Evolutionary conservation across 2,113 vertebrate genomes (phyloP).

Genomic region (Mionectes macconnelli): DNA sequence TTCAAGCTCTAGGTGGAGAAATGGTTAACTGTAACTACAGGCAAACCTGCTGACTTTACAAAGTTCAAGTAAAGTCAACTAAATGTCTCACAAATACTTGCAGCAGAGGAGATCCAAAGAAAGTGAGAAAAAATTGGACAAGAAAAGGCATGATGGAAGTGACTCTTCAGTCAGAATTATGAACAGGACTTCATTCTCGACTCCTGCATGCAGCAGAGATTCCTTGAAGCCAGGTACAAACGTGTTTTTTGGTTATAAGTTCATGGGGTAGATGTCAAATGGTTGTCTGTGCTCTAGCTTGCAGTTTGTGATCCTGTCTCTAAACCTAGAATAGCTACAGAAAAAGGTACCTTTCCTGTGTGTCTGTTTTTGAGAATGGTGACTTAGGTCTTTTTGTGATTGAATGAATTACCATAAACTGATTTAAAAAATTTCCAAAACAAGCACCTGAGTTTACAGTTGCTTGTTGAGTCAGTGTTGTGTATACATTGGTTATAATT

Average conservation of each 20-base stretch:
- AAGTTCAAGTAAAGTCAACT: neutral
- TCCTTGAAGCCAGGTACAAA: constrained; percentile 59
- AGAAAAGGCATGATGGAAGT: constrained; percentile 27
- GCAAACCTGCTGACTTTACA: neutral
- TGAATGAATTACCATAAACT: neutral
- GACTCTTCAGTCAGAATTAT: neutral
- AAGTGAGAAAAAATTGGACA: constrained; percentile 46
- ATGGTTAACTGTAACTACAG: neutral
- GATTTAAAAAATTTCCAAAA: neutral
- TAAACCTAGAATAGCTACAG: neutral
- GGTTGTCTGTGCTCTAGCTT: neutral
- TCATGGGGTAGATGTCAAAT: neutral
- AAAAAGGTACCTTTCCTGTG: neutral
- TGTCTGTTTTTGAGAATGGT: neutral
- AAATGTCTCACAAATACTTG: constrained; percentile 16
- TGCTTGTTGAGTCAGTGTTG: neutral
- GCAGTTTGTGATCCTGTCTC: neutral
- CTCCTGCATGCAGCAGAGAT: neutral
- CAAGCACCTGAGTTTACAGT: neutral
- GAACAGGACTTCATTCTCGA: neutral
- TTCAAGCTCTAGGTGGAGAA: neutral
- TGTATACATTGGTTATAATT: neutral
- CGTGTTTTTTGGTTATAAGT: neutral
- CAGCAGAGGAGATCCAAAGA: constrained; percentile 56
- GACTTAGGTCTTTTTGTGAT: neutral